Base-by-base conservation (phyloP, 2,888 invertebrate species). In the Lutraria lutraria region DNA sequence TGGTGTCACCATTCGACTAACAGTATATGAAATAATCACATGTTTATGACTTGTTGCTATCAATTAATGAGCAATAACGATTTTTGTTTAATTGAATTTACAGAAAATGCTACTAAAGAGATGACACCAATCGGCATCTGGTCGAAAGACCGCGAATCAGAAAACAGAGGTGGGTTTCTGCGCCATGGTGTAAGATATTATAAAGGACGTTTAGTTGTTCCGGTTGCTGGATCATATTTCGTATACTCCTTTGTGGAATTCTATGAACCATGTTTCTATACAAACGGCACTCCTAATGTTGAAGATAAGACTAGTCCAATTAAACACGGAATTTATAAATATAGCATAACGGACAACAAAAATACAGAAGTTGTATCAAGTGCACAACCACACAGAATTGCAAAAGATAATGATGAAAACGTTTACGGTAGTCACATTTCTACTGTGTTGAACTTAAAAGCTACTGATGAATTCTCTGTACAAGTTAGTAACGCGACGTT, bases 391-490 rank as follows among this genome's bases (percentile, higher is more conserved):
- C 87, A 76, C 25, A 72, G 53, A 15, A 72, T 56, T 25, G 82
- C 87, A n/a, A 83, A 53, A 31, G 83, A 76, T 25, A 34, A 43
- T 76, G 56, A 79, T 29, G 82, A 56, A 19, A 87, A 83, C 54
- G 52, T 56, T 0, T 87, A 82, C 34, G 76, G 79, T 52, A 82
- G 82, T 53, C 76, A 87, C 53, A 68, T 87, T 21, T 87, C 87
- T 15, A 72, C 87, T 25, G 63, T 87, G 13, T 31, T 54, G 31
- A 43, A 83, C 4, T 56, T 87, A 13, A 56, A 87, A 12, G 79
- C 87, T 15, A 83, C 83, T 19, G 87, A 87, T 54, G 87, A 87
- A 83, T n/a, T 87, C 16, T 87, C 83, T 56, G 87, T 87, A 8
- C 82, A 87, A 43, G 76, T 87, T 54, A 79, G 43, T 56, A 60